Evolutionary conservation across 1,140 invertebrate genomes (phyloP).

Genomic region (Drosophila auraria): DNA sequence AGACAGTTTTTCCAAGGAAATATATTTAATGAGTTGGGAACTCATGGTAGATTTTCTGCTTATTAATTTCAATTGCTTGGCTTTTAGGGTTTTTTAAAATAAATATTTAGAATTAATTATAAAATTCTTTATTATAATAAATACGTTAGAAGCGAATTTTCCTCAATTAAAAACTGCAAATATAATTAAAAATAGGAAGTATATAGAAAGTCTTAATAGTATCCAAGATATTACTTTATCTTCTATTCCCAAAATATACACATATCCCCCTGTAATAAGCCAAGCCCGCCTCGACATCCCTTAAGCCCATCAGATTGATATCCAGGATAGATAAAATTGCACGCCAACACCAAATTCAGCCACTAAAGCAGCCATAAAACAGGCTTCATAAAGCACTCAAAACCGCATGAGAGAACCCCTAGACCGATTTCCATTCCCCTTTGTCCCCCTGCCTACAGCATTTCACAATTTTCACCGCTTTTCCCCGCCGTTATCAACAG

Average conservation of each 20-base stretch:
- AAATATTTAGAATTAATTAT: not conserved
- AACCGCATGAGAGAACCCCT: slow-evolving; percentile 36
- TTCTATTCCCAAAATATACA: not conserved
- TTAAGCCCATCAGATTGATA: slow-evolving; percentile 20
- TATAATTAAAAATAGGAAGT: not conserved
- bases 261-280: not conserved
- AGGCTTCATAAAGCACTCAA: slow-evolving; percentile 39
- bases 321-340: slow-evolving; percentile 31
- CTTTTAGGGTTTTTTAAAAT: not conserved
- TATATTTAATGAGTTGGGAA: not conserved
- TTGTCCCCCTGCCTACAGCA: not conserved
- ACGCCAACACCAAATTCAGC: slow-evolving; percentile 37
- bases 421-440: slow-evolving; percentile 7
- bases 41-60: too few relatives aligned
- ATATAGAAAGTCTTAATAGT: not conserved
- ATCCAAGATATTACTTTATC: not conserved
- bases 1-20: not conserved
- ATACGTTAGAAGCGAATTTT: too few relatives aligned
- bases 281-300: not conserved
- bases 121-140: too few relatives aligned
- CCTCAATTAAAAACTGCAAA: too few relatives aligned
- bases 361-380: slow-evolving; percentile 50
- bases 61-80: not conserved
- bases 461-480: not conserved
- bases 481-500: slow-evolving; percentile 56